phyloP scores from a whole-genome alignment of 2,113 vertebrate species.

The Halcyon malimbica region DNA sequence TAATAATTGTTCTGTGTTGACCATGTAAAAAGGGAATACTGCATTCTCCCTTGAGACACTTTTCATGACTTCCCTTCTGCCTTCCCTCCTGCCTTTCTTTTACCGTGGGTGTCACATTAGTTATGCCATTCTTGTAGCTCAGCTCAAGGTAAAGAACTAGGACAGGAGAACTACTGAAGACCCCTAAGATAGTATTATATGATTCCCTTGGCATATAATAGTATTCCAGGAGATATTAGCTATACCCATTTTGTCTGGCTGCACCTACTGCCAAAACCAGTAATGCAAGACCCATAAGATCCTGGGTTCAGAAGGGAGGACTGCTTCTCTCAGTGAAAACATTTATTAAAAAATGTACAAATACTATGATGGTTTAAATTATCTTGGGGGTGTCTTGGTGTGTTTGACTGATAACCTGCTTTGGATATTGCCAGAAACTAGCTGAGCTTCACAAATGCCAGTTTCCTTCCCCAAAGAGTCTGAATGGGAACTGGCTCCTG shows the following conservation, averaged over 20 bases:
- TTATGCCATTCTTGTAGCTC: neutral
- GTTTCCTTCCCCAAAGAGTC: neutral
- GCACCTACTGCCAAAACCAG: constrained; percentile 33
- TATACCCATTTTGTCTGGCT: neutral
- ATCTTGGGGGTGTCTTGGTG: neutral
- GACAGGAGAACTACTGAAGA: neutral
- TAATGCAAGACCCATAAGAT: neutral
- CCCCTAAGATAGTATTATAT: neutral
- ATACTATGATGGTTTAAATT: neutral
- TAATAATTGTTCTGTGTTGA: neutral
- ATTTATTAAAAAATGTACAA: neutral
- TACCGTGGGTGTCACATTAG: neutral
- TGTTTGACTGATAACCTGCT: neutral
- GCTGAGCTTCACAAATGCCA: neutral
- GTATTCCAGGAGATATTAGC: neutral
- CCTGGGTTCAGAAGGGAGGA: neutral
- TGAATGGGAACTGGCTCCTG: neutral
- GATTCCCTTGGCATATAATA: neutral
- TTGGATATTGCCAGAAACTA: neutral
- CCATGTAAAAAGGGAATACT: neutral
- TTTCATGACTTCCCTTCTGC: neutral
- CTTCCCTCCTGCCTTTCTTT: neutral
- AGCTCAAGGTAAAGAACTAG: neutral
- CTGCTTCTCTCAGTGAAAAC: constrained; percentile 3
- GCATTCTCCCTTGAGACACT: neutral